phyloP scores from a whole-genome alignment of 2,888 invertebrate genomes.

The Ophion slaviceki region DNA sequence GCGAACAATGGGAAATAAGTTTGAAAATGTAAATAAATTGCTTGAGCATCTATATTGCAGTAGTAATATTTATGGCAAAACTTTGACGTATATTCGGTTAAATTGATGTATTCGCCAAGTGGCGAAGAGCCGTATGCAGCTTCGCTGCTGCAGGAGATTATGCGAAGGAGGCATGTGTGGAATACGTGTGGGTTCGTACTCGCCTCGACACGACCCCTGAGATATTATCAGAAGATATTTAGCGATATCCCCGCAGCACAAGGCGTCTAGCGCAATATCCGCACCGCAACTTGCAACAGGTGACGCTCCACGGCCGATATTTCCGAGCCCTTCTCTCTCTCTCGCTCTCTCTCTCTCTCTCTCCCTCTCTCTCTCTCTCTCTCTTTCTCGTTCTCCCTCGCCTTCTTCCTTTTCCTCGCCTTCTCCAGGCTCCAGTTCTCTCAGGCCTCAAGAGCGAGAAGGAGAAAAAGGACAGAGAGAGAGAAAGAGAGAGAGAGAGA shows the following conservation, averaged over 20 bases:
- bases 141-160: background rate
- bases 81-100: too few relatives aligned
- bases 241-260: conserved; percentile 66
- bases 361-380: conserved; percentile 17
- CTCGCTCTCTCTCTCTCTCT: conserved; percentile 19
- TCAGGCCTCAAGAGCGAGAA: conserved; percentile 11
- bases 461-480: conserved; percentile 7
- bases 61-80: too few relatives aligned
- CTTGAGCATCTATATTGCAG: too few relatives aligned
- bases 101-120: too few relatives aligned
- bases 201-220: conserved; percentile 33
- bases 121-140: conserved; percentile 52
- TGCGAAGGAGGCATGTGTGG: background rate
- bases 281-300: conserved; percentile 63
- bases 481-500: background rate
- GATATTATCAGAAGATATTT: conserved; percentile 75
- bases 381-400: conserved; percentile 7
- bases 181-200: conserved; percentile 9
- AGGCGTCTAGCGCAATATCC: conserved; percentile 49
- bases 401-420: conserved; percentile 28
- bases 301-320: conserved; percentile 65
- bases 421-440: conserved; percentile 14
- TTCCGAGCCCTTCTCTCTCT: conserved; percentile 58
- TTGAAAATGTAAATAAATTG: too few relatives aligned
- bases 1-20: too few relatives aligned